phyloP scores from a whole-genome alignment of 2,113 vertebrate genomes.

The Strigops habroptila region DNA sequence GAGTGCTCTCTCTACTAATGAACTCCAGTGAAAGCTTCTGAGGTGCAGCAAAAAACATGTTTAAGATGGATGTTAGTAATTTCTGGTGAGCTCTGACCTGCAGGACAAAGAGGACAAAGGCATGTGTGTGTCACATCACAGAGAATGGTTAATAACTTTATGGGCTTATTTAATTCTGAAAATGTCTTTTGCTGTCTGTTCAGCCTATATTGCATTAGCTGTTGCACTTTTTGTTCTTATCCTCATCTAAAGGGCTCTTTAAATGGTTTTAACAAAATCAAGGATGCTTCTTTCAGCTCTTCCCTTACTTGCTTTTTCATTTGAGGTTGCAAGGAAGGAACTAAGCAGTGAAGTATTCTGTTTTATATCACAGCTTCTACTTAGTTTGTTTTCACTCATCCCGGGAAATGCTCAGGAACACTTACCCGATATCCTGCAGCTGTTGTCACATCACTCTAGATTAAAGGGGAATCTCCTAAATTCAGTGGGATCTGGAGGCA shows the following conservation, averaged over 20 bases:
- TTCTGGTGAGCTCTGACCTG: background rate
- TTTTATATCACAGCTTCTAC: conserved; percentile 85
- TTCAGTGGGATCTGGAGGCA: conserved; percentile 68
- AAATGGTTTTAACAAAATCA: conserved; percentile 10
- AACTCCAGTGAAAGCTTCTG: background rate
- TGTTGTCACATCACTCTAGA: conserved; percentile 80
- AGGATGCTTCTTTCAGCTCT: conserved; percentile 22
- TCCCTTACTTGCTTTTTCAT: conserved; percentile 36
- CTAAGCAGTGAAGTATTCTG: conserved; percentile 76
- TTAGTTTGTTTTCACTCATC: conserved; percentile 85
- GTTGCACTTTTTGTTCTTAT: background rate
- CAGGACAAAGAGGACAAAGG: background rate
- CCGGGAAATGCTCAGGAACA: conserved; percentile 83
- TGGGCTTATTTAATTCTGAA: background rate
- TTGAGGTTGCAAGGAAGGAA: conserved; percentile 56
- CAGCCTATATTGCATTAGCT: background rate
- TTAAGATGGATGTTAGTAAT: background rate
- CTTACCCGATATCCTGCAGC: conserved; percentile 79
- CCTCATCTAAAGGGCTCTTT: background rate
- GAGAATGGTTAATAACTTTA: background rate
- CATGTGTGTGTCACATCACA: background rate
- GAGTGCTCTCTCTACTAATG: conserved; percentile 2
- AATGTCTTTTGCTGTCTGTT: conserved; percentile 9
- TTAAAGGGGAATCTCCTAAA: conserved; percentile 78
- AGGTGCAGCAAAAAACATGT: background rate